Evolutionary conservation across 2,888 invertebrate species (phyloP).

Genomic region (Brachypalpus laphriformis): DNA sequence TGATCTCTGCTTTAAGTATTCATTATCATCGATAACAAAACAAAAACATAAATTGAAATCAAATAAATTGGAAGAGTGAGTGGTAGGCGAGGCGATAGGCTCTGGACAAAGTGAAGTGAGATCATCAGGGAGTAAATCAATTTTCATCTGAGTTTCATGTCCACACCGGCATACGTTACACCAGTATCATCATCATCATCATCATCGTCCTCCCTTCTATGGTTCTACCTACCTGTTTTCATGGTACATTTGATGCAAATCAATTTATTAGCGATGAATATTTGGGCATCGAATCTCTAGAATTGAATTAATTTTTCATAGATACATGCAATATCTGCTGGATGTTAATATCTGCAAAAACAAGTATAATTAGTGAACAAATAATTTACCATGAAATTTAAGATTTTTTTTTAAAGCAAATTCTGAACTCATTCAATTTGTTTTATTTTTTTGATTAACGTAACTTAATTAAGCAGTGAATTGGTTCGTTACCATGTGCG

Average conservation of each 20-base stretch:
- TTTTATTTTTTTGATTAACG: conserved; percentile 2
- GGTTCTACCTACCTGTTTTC: conserved; percentile 29
- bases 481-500: conserved; percentile 30
- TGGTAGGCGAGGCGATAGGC: neutral
- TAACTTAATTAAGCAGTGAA: conserved; percentile 51
- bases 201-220: neutral
- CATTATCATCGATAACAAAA: conserved; percentile 64
- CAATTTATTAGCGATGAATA: conserved; percentile 61
- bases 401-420: neutral
- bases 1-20: conserved; percentile 33
- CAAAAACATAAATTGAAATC: conserved; percentile 67
- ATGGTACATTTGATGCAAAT: conserved; percentile 64
- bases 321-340: too few species aligned
- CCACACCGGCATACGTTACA: neutral
- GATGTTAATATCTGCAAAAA: neutral
- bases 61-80: conserved; percentile 42
- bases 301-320: conserved; percentile 48
- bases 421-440: conserved; percentile 28
- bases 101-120: conserved; percentile 32
- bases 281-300: conserved; percentile 50
- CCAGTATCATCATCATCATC: too few species aligned
- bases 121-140: conserved; percentile 62
- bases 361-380: neutral
- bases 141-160: conserved; percentile 47
- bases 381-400: conserved; percentile 36